Conservation (phyloP, 2,113 vertebrate genomes). For the Halcyon senegalensis region DNA sequence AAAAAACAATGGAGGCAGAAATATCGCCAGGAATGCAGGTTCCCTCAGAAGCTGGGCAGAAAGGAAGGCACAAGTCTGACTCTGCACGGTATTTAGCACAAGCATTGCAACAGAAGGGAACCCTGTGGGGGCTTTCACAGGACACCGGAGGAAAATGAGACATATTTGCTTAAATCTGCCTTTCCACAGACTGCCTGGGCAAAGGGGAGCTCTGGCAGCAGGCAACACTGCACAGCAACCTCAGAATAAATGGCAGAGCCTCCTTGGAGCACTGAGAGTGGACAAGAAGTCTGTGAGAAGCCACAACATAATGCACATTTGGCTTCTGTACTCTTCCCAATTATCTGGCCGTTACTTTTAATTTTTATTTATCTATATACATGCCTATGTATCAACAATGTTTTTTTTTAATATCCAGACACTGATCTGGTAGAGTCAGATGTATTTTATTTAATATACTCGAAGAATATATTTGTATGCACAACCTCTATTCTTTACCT, state of each 20-base stretch:
- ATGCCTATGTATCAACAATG: not conserved
- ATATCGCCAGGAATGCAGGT: not conserved
- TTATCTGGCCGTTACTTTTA: not conserved
- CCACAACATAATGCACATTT: not conserved
- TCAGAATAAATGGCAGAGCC: not conserved
- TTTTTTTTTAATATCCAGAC: not conserved
- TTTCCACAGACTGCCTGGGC: rapidly evolving
- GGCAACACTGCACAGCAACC: not conserved
- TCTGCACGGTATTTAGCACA: not conserved
- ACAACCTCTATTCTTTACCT: not conserved
- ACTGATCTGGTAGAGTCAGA: not conserved
- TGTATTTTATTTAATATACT: not conserved
- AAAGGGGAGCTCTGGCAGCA: not conserved
- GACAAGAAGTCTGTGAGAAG: not conserved
- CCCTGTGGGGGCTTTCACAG: not conserved
- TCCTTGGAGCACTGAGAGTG: not conserved
- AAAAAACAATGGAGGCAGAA: rapidly evolving
- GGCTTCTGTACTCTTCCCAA: not conserved
- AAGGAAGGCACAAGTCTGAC: not conserved
- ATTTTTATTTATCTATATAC: not conserved
- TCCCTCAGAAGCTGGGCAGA: not conserved
- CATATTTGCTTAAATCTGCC: not conserved
- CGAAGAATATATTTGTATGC: not conserved
- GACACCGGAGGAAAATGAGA: not conserved
- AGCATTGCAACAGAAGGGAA: not conserved